Base-by-base conservation (phyloP, 2,113 vertebrate genomes). In the Lutjanus erythropterus region DNA sequence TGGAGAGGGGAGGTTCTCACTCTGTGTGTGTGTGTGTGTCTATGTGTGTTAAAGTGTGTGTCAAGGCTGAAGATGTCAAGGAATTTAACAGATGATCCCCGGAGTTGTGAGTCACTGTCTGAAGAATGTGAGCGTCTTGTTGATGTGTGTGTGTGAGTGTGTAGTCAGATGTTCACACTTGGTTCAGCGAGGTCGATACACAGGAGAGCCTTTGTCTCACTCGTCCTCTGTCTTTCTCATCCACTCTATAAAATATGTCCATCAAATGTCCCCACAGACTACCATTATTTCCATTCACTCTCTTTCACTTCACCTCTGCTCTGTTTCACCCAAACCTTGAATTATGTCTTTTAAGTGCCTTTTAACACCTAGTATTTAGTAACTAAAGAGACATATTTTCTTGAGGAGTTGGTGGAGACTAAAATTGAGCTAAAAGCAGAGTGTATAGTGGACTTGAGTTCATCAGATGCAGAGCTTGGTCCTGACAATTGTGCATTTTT, bases 91-190 rank as follows among this genome's bases (percentile, higher is more conserved):
- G 78, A 79, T 89, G 84, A 87, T 86, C 61, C 27, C 6, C 8
- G 10, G 67, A 56, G 80, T 52, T 65, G 65, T 90, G 91, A 92
- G 76, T 90, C 85, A 91, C 41, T 46, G 85, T 89, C 70, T 88
- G 69, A 67, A 50, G 71, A 49, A 29, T 70, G 50, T 50, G 66
- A 65, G 73, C 55, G 55, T 67, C 25, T 39, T 39, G 9, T 46
- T 27, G 18, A 25, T 39, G 35, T 49, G 55, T 68, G 37, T 60
- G 52, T 66, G 3, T 12, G 39, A 29, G 12, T 59, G 60, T 71
- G 65, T 35, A 31, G 44, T 49, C 44, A 29, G 42, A 35, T 41
- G 23, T 42, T 61, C 39, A 23, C 19, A 7, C 21, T 72, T 39
- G 58, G 67, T 50, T 69, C 62, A 65, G 14, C 4, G 27, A 75